phyloP scores from a whole-genome alignment of 64 coral and sea anemone species.

The Porites australiensis region DNA sequence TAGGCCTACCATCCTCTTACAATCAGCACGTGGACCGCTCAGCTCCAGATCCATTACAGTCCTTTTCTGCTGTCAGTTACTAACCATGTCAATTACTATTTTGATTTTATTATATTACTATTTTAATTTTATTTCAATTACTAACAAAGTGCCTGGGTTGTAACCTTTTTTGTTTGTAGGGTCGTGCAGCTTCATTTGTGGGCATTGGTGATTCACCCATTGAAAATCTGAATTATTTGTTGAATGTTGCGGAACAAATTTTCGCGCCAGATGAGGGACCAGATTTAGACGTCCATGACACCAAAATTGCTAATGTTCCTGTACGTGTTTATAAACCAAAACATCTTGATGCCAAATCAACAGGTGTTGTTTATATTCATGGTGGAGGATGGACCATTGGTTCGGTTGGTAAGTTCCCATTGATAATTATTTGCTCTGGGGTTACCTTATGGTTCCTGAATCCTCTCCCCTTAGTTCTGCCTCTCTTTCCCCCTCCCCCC shows the following conservation, averaged over 20 bases:
- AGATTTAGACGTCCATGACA: conserved; percentile 58
- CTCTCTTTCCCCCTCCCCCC: no score
- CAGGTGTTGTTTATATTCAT: conserved; percentile 79
- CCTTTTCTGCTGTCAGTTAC: no score
- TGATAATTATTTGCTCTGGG: no score
- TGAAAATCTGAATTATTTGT: conserved; percentile 20
- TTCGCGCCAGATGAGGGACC: background rate
- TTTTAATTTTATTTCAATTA: no score
- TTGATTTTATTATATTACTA: no score
- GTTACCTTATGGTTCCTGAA: no score
- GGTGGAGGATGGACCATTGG: conserved; percentile 82
- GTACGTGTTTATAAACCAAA: conserved; percentile 84
- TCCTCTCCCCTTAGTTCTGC: no score
- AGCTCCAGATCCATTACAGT: no score
- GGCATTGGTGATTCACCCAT: conserved; percentile 50
- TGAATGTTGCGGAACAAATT: background rate
- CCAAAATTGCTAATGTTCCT: conserved; percentile 74
- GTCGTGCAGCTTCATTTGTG: conserved; percentile 8
- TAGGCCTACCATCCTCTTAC: no score
- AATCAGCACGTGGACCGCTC: no score
- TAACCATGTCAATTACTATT: no score
- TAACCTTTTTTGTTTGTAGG: conserved; percentile 1
- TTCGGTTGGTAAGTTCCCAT: conserved; percentile 59
- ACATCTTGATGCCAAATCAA: background rate
- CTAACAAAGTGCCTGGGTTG: no score